Evolutionary conservation across 2,797 vertebrate genomes (phyloP).

Genomic region (Mico argentatus): DNA sequence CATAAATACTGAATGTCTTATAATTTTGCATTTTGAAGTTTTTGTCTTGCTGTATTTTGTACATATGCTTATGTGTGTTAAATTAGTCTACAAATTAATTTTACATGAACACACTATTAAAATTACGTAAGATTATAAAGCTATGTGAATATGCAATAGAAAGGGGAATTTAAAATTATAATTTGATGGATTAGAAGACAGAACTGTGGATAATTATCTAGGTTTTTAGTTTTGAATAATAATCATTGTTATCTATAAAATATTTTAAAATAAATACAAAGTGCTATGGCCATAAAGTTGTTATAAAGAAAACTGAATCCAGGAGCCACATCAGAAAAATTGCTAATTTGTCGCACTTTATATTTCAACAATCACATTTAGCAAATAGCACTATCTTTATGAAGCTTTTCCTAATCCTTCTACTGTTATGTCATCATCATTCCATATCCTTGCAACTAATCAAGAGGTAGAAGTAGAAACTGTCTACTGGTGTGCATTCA

Average conservation of each 20-base stretch:
- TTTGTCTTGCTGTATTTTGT: background rate
- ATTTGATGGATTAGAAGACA: background rate
- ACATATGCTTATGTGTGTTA: background rate
- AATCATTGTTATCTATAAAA: background rate
- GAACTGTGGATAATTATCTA: background rate
- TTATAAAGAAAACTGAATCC: constrained; percentile 23
- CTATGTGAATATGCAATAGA: background rate
- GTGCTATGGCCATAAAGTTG: background rate
- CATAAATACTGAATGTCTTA: background rate
- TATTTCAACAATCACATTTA: background rate
- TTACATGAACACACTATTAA: background rate
- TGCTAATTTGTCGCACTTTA: background rate
- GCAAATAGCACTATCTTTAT: background rate
- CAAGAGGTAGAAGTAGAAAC: background rate
- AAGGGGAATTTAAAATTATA: background rate
- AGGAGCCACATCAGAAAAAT: background rate
- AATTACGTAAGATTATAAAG: background rate
- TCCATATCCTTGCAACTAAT: background rate
- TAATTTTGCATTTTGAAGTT: background rate
- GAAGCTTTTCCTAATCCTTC: background rate
- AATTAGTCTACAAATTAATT: constrained; percentile 7
- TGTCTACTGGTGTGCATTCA: background rate
- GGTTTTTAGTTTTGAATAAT: background rate
- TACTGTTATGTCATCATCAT: background rate
- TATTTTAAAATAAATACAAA: constrained; percentile 18